Percentiles rank a stretch among this genome's conserved stretches.
Evolutionary conservation across 2,797 vertebrate genomes (phyloP).

Genomic region (Peromyscus nudipes): DNA sequence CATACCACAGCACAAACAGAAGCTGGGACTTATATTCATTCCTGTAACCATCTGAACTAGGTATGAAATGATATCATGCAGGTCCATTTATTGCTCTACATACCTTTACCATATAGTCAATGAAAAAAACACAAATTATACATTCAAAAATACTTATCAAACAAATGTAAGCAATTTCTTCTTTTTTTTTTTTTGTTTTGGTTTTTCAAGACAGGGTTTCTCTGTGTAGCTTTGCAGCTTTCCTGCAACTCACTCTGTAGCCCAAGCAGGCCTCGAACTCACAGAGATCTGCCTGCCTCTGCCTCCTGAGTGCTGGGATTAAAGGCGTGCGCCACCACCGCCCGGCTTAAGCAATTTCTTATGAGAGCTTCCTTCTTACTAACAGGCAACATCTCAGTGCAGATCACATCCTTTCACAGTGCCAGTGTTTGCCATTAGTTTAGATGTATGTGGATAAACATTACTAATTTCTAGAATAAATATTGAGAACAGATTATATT

Average conservation of each 20-base stretch:
- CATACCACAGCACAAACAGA: background rate
- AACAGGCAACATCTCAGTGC: too few relatives aligned
- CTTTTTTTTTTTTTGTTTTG: too few relatives aligned
- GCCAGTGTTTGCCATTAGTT: background rate
- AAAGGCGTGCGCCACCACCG: too few relatives aligned
- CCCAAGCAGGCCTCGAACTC: too few relatives aligned
- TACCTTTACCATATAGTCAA: background rate
- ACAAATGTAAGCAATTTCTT: background rate
- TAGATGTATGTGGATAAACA: background rate
- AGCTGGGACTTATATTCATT: background rate
- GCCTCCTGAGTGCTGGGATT: too few relatives aligned
- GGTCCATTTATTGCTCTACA: background rate
- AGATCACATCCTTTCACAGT: too few relatives aligned
- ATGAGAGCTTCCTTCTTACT: background rate
- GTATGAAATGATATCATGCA: background rate
- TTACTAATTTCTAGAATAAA: slow-evolving; percentile 19
- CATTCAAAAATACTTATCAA: background rate
- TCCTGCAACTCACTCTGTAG: too few relatives aligned
- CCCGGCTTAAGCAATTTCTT: background rate
- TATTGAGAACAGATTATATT: slow-evolving; percentile 11
- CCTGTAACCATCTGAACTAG: background rate
- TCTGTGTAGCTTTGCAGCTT: too few relatives aligned
- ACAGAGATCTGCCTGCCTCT: too few relatives aligned
- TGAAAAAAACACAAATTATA: background rate
- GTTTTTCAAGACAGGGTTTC: too few relatives aligned